Conservation (phyloP, 2,888 invertebrate genomes). For the Hemaris fuciformis region DNA sequence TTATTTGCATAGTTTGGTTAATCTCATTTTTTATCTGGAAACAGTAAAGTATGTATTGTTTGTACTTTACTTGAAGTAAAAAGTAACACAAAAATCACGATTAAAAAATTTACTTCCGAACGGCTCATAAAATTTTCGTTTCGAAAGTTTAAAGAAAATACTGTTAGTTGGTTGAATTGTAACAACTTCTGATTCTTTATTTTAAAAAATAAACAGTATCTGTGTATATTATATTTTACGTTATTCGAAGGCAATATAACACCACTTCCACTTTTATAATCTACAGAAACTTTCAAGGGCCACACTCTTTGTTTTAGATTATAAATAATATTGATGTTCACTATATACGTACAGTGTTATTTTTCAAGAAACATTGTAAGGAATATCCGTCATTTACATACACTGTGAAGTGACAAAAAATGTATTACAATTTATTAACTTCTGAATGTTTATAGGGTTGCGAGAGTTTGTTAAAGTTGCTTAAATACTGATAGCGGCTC, state of each 20-base stretch:
- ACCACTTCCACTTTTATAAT: no score
- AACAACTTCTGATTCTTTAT: background rate
- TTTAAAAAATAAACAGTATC: background rate
- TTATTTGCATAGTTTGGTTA: background rate
- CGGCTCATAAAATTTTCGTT: background rate
- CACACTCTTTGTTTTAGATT: no score
- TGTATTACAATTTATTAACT: no score
- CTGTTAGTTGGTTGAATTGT: background rate
- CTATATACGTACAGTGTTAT: background rate
- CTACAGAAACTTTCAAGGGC: no score
- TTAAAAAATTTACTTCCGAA: background rate
- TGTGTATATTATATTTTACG: background rate
- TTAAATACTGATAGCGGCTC: background rate
- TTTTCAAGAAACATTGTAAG: no score
- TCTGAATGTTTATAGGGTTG: no score
- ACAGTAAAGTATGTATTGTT: background rate
- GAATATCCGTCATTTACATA: no score
- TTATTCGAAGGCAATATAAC: background rate
- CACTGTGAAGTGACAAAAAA: no score
- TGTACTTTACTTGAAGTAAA: background rate
- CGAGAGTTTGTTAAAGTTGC: background rate
- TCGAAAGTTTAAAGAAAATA: background rate
- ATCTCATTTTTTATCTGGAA: background rate
- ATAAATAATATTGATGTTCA: background rate
- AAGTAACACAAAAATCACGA: background rate